Conservation (phyloP, 2,797 vertebrate genomes). For the Harpagifer antarcticus region DNA sequence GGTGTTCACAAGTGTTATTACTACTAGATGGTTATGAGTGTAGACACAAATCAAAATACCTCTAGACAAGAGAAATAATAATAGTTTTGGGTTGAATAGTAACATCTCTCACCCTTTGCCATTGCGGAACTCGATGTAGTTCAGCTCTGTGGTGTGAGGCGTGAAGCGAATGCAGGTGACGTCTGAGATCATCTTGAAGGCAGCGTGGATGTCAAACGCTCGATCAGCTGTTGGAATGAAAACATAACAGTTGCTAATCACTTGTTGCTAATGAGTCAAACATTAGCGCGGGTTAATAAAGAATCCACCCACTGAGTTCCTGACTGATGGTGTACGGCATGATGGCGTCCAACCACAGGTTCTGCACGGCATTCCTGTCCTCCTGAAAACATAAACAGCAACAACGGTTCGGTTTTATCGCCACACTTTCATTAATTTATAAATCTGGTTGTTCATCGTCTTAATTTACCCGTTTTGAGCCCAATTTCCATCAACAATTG, state of each 20-base stretch:
- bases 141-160: neutral
- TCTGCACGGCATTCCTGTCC: slow-evolving; percentile 51
- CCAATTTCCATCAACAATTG: too few species aligned
- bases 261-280: too few species aligned
- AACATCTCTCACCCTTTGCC: slow-evolving; percentile 48
- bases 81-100: neutral
- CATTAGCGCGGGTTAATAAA: neutral
- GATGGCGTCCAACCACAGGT: neutral
- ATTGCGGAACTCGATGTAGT: slow-evolving; percentile 36
- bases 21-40: too few species aligned
- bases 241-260: fast-evolving
- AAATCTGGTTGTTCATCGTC: too few species aligned
- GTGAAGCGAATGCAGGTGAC: slow-evolving; percentile 59
- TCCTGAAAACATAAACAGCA: slow-evolving; percentile 15
- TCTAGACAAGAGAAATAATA: neutral
- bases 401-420: too few species aligned
- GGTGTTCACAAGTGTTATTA: too few species aligned
- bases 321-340: slow-evolving; percentile 23
- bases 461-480: too few species aligned
- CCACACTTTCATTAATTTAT: too few species aligned
- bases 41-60: neutral
- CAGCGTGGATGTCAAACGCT: slow-evolving; percentile 4
- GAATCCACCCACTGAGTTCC: slow-evolving; percentile 36
- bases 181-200: slow-evolving; percentile 57
- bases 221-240: slow-evolving; percentile 6